Evolutionary conservation across 2,888 invertebrate genomes (phyloP), one percentile per base, ranked within the genome.

Genomic region (Agriotes lineatus): DNA sequence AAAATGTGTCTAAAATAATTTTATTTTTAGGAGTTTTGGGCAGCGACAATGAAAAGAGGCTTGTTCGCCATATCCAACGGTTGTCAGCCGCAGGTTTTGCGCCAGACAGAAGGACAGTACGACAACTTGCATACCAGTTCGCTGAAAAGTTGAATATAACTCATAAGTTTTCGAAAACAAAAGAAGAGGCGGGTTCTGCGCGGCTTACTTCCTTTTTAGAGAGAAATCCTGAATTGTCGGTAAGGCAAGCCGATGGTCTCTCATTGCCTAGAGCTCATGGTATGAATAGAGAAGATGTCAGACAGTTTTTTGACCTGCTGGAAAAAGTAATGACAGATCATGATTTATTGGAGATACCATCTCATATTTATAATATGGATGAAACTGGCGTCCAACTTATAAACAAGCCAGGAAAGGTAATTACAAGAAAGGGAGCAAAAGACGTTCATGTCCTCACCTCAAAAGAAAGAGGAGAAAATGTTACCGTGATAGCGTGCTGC

Each of bases 321-420:
- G 39, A 61, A 58, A 22, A 65, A 30, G 52, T 58, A 33, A 37
- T 70, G n/a, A 12, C 39, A 59, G 39, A 62, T n/a, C 20, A 37
- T 14, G 30, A 18, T 18, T 37, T 62, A 12, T 2, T 20, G 33
- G 42, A 62, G 0, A 62, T 54, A 54, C 62, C 62, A 19, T 54
- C 54, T 12, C 50, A 54, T 19, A 54, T 52, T 10, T 73, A 48
- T 50, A 72, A 72, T 35, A 60, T 66, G 48, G 72, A 73, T 30
- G 59, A 37, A 18, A 30, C 50, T 18, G 61, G 61, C 9, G 50
- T 61, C 20, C 61, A 61, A 16, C 45, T 50, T 16, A 59, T 16
- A 22, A 61, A 61, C 52, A 50, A 61, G 52, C 9, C 61, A 20
- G 59, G 7, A 6, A 10, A 33, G 52, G 10, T 39, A 18, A n/a